phyloP scores from a whole-genome alignment of 2,113 vertebrate species.

The Notarius lentiginosus region DNA sequence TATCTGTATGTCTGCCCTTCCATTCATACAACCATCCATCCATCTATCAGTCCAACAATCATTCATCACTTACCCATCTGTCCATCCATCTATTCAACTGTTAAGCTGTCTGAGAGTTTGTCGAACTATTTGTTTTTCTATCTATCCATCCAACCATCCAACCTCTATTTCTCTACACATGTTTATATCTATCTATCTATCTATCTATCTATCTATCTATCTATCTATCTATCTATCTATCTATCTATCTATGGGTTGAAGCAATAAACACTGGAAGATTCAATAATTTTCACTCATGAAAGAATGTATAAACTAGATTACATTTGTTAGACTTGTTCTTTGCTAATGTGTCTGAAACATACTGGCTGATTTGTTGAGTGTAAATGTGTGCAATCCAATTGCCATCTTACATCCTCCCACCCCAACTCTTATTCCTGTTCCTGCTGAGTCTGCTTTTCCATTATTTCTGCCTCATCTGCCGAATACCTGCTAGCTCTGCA shows the following conservation, averaged over 20 bases:
- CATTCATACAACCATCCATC: neutral
- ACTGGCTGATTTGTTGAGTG: conserved; percentile 6
- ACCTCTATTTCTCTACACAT: neutral
- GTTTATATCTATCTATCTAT: neutral
- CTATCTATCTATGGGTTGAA: no score
- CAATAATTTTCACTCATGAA: neutral
- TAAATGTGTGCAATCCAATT: conserved; percentile 27
- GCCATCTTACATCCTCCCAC: conserved; percentile 40
- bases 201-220: neutral
- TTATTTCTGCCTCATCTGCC: conserved; percentile 61
- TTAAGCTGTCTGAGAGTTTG: neutral
- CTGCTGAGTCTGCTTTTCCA: conserved; percentile 60
- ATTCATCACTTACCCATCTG: neutral
- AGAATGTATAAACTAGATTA: neutral
- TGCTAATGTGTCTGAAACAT: conserved; percentile 7
- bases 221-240: neutral
- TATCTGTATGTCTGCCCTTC: neutral
- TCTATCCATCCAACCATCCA: neutral
- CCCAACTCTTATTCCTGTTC: conserved; percentile 41
- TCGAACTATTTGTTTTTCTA: neutral
- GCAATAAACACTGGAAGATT: neutral
- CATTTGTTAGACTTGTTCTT: conserved; percentile 14
- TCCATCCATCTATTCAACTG: neutral
- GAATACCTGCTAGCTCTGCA: conserved; percentile 51
- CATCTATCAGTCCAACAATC: neutral